A percentile compares a stretch with the other conserved stretches of the same genome.
These are phyloP conservation scores for Anguilla japonica DNA, from an alignment of 2,113 vertebrate genomes.

Conservation along the genomic window DNA sequence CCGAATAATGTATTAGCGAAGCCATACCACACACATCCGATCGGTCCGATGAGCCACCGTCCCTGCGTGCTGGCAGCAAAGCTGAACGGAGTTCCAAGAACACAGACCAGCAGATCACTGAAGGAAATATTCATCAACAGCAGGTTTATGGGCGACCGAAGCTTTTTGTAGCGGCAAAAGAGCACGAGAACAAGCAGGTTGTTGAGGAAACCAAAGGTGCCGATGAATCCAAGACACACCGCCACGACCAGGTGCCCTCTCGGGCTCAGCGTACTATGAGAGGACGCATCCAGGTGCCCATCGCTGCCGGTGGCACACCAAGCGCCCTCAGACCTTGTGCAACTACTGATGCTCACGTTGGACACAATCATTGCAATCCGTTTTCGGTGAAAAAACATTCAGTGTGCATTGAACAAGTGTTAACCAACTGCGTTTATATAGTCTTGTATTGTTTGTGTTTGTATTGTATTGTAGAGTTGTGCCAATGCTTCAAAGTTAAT, in stretches of 20 bases:
- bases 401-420: slow-evolving; percentile 16
- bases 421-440: slow-evolving; percentile 29
- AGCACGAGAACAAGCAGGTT: slow-evolving; percentile 78
- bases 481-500: slow-evolving; percentile 20
- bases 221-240: slow-evolving; percentile 69
- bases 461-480: not conserved
- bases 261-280: slow-evolving; percentile 60
- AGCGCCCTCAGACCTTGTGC: slow-evolving; percentile 58
- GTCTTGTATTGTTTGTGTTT: not conserved
- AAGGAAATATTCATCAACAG: slow-evolving; percentile 78
- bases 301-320: slow-evolving; percentile 58
- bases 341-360: slow-evolving; percentile 64
- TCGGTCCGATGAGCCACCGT: slow-evolving; percentile 72
- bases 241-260: slow-evolving; percentile 71
- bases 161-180: slow-evolving; percentile 72
- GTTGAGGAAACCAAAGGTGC: slow-evolving; percentile 69
- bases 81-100: slow-evolving; percentile 80
- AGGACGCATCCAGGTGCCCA: slow-evolving; percentile 46
- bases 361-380: slow-evolving; percentile 62
- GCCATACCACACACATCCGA: slow-evolving; percentile 81
- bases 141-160: slow-evolving; percentile 81
- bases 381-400: slow-evolving; percentile 39
- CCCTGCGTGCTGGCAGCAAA: slow-evolving; percentile 76
- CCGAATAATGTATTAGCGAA: slow-evolving; percentile 79
- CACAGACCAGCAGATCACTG: slow-evolving; percentile 80